These are phyloP conservation scores for Atta cephalotes DNA, from an alignment of 1,140 invertebrate genomes.

Conservation along the genomic window DNA sequence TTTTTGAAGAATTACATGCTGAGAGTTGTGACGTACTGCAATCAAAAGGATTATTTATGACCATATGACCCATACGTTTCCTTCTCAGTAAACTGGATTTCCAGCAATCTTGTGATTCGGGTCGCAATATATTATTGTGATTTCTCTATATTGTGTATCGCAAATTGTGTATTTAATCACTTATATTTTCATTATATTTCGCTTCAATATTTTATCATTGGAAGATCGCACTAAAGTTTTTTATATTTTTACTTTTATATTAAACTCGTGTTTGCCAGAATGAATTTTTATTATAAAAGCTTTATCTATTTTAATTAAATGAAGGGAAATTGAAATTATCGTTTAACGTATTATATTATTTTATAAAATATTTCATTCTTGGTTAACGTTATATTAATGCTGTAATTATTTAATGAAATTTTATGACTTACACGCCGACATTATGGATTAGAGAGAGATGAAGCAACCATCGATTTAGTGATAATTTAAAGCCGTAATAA, in stretches of 20 bases:
- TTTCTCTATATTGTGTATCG: neutral
- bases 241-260: neutral
- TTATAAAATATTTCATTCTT: neutral
- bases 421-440: neutral
- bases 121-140: slow-evolving; percentile 3
- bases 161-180: slow-evolving; percentile 20
- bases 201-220: neutral
- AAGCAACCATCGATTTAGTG: slow-evolving; percentile 35
- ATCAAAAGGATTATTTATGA: slow-evolving; percentile 43
- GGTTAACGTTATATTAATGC: neutral
- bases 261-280: neutral
- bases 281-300: neutral
- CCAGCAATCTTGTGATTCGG: slow-evolving; percentile 23
- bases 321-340: neutral
- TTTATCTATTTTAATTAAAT: neutral
- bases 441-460: slow-evolving; percentile 11
- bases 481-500: slow-evolving; percentile 48
- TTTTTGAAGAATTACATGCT: slow-evolving; percentile 40
- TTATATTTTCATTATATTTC: neutral
- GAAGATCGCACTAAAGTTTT: neutral
- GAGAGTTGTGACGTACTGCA: slow-evolving; percentile 22
- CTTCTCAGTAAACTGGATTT: slow-evolving; percentile 27
- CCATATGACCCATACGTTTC: slow-evolving; percentile 23
- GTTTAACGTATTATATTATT: neutral
- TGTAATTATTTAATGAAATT: slow-evolving; percentile 2